Evolutionary conservation across 2,888 invertebrate genomes (phyloP).

Genomic region (Euplexia lucipara): DNA sequence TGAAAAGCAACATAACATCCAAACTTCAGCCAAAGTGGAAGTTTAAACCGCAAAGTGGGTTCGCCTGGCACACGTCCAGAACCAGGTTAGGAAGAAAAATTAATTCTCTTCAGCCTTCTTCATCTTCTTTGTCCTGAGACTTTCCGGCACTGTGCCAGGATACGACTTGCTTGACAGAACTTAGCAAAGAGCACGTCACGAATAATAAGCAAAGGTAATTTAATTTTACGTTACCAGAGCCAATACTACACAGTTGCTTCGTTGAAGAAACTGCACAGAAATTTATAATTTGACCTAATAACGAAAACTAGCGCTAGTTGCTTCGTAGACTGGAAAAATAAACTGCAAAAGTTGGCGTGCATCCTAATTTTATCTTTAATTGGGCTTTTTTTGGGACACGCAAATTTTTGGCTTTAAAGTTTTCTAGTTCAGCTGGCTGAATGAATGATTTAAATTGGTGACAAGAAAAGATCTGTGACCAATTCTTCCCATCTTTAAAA

Average conservation of each 20-base stretch:
- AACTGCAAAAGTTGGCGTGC: slow-evolving; percentile 20
- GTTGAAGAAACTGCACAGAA: slow-evolving; percentile 3
- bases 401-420: neutral
- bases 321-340: slow-evolving; percentile 5
- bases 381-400: neutral
- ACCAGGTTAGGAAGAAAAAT: slow-evolving; percentile 18
- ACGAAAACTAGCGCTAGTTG: slow-evolving; percentile 10
- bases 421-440: neutral
- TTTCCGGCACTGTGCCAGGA: slow-evolving; percentile 39
- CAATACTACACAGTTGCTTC: slow-evolving; percentile 2
- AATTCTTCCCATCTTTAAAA: too few relatives aligned
- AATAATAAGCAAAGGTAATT: slow-evolving; percentile 30
- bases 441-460: neutral
- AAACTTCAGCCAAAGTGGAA: slow-evolving; percentile 17
- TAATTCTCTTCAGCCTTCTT: slow-evolving; percentile 18
- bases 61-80: slow-evolving; percentile 38
- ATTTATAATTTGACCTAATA: slow-evolving; percentile 20
- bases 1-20: neutral
- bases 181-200: slow-evolving; percentile 15
- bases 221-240: slow-evolving; percentile 12
- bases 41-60: slow-evolving; percentile 12
- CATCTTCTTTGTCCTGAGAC: slow-evolving; percentile 24
- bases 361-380: slow-evolving; percentile 10
- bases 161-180: slow-evolving; percentile 30
- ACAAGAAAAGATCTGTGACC: neutral